phyloP scores from a whole-genome alignment of 2,113 vertebrate species.

The Casuarius casuarius region DNA sequence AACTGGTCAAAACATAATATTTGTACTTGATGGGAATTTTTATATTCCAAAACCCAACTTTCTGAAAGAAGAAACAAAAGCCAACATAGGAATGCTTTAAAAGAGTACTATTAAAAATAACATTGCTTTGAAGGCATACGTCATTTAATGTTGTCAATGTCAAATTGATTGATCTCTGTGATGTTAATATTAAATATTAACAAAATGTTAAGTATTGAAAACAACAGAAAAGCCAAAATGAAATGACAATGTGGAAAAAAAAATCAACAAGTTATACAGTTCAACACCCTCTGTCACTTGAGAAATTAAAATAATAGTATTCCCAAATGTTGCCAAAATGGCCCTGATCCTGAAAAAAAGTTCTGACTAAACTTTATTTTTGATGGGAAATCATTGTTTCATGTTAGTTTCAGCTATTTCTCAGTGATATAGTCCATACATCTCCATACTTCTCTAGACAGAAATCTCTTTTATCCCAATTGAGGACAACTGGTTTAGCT shows the following conservation, averaged over 20 bases:
- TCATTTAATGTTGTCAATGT: not conserved
- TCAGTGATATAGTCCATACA: not conserved
- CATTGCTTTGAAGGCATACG: not conserved
- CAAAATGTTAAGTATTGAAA: not conserved
- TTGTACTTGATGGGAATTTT: not conserved
- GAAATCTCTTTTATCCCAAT: not conserved
- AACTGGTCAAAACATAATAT: not conserved
- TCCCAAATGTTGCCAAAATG: not conserved
- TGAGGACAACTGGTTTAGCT: not conserved
- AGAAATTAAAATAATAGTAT: not conserved
- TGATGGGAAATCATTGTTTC: not conserved
- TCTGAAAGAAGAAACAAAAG: not conserved
- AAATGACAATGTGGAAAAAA: not conserved
- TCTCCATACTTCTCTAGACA: not conserved
- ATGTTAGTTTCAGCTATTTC: not conserved
- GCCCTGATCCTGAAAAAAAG: not conserved
- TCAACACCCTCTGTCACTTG: not conserved
- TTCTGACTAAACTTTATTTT: not conserved
- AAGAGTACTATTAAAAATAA: not conserved
- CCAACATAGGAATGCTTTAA: not conserved
- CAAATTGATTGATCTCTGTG: not conserved
- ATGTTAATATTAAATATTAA: not conserved
- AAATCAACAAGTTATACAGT: not conserved
- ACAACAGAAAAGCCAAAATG: not conserved
- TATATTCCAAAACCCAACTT: not conserved